Evolutionary conservation across 2,113 vertebrate species (phyloP).

Genomic region (Nycticorax nycticorax): DNA sequence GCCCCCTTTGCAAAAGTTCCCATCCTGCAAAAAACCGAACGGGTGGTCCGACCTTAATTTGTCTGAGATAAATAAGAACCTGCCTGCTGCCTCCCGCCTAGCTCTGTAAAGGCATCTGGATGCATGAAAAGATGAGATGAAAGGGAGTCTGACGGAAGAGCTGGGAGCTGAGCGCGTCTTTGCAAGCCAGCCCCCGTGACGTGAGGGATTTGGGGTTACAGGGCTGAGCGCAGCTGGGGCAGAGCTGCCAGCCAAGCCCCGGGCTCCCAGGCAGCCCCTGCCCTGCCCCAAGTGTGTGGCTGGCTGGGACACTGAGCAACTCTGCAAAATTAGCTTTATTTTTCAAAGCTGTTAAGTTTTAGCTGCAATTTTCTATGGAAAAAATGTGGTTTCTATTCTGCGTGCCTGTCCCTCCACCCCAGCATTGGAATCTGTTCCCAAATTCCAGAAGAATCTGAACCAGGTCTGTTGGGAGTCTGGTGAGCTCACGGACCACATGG

Average conservation of each 20-base stretch:
- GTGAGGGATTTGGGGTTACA: not conserved
- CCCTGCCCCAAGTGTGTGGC: fast-evolving
- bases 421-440: not conserved
- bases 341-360: not conserved
- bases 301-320: not conserved
- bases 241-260: not conserved
- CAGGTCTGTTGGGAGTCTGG: not conserved
- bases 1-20: not conserved
- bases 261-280: not conserved
- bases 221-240: not conserved
- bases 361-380: slow-evolving; percentile 1
- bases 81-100: not conserved
- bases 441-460: not conserved
- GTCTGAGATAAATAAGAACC: not conserved
- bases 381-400: not conserved
- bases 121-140: not conserved
- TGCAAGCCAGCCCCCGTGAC: fast-evolving
- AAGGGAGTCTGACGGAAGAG: not conserved
- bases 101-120: not conserved
- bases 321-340: not conserved
- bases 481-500: fast-evolving
- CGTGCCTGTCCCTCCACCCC: fast-evolving
- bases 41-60: slow-evolving; percentile 27
- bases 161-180: not conserved
- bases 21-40: not conserved